These are phyloP conservation scores for Acanthococcus lagerstroemiae DNA, from an alignment of 2,888 invertebrate species.

Conservation along the genomic window DNA sequence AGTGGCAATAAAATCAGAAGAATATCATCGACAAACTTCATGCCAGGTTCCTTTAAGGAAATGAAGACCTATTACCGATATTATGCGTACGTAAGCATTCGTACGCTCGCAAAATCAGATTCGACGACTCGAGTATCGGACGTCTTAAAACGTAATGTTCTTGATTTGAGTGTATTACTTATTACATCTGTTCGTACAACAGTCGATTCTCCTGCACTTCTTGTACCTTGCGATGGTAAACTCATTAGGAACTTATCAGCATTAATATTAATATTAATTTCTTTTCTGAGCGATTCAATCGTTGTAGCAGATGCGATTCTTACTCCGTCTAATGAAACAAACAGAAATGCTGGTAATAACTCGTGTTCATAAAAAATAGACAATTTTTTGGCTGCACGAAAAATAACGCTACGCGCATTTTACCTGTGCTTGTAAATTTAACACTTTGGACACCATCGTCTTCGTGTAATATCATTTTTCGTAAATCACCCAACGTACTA, in stretches of 20 bases:
- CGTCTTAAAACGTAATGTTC: too few species aligned
- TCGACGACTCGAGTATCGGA: too few species aligned
- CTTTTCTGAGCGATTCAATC: neutral
- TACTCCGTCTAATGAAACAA: neutral
- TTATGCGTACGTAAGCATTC: too few species aligned
- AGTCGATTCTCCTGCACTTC: neutral
- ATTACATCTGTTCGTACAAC: neutral
- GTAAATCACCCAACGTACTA: neutral
- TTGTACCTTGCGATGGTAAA: neutral
- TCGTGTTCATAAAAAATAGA: neutral
- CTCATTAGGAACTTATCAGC: neutral
- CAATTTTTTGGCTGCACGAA: neutral
- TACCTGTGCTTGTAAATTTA: neutral
- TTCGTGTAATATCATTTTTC: neutral
- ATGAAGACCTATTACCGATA: too few species aligned
- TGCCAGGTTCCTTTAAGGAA: too few species aligned
- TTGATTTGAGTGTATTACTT: too few species aligned
- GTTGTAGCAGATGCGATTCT: neutral
- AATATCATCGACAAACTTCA: too few species aligned
- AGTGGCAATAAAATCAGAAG: too few species aligned
- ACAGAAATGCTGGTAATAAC: neutral
- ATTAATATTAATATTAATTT: neutral
- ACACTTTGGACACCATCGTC: neutral
- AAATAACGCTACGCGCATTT: constrained; percentile 6
- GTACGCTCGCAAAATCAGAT: too few species aligned